phyloP scores from a whole-genome alignment of 2,888 invertebrate genomes.

The Drosophila koepferae region DNA sequence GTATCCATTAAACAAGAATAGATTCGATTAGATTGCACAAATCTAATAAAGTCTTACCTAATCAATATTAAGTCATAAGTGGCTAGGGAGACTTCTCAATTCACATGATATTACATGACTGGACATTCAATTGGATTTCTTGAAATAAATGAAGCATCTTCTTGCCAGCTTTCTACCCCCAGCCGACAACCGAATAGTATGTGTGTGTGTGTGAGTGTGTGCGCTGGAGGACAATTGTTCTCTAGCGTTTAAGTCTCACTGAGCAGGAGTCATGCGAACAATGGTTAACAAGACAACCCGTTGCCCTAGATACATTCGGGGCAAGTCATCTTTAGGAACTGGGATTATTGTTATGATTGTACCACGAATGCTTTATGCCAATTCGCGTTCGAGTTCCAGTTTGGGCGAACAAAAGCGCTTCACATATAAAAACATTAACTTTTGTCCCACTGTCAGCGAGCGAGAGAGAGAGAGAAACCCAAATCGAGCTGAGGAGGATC shows the following conservation, averaged over 20 bases:
- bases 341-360: conserved; percentile 50
- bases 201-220: background rate
- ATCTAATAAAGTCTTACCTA: background rate
- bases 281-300: conserved; percentile 41
- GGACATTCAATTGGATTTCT: conserved; percentile 24
- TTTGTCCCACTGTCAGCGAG: conserved; percentile 48
- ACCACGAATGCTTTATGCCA: conserved; percentile 52
- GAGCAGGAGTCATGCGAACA: conserved; percentile 29
- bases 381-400: conserved; percentile 67
- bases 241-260: conserved; percentile 19
- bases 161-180: conserved; percentile 1
- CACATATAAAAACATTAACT: conserved; percentile 72
- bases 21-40: background rate
- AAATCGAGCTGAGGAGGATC: conserved; percentile 33
- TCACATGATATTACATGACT: conserved; percentile 16
- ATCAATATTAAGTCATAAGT: conserved; percentile 20
- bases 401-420: conserved; percentile 64
- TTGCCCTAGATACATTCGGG: conserved; percentile 46
- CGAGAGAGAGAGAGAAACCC: conserved; percentile 7
- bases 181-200: conserved; percentile 17
- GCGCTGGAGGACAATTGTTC: conserved; percentile 24
- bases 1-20: background rate
- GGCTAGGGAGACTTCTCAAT: conserved; percentile 2
- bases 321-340: conserved; percentile 39
- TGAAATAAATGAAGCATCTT: conserved; percentile 14